Evolutionary conservation across 1,140 invertebrate genomes (phyloP).

Genomic region (Ganaspis sp.): DNA sequence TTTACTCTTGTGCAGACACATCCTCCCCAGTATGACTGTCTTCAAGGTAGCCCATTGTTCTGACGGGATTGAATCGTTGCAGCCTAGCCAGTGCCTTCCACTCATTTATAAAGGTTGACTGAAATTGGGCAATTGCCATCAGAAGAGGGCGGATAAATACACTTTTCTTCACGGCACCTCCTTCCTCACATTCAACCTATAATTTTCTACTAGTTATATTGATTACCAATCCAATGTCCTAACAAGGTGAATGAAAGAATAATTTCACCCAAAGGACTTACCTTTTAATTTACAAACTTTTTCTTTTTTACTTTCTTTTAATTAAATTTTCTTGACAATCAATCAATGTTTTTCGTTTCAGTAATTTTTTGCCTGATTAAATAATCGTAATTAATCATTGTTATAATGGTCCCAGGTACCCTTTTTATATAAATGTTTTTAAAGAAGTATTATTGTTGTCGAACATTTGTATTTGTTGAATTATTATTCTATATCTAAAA

Average conservation of each 20-base stretch:
- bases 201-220: conserved; percentile 6
- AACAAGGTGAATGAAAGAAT: neutral
- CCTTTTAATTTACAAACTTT: neutral
- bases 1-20: conserved; percentile 60
- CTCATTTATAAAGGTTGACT: conserved; percentile 62
- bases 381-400: too few relatives aligned
- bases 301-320: neutral
- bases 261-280: neutral
- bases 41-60: conserved; percentile 69
- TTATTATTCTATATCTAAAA: too few relatives aligned
- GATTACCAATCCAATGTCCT: neutral
- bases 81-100: conserved; percentile 48
- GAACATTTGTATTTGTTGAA: too few relatives aligned
- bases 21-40: conserved; percentile 52
- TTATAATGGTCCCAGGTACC: too few relatives aligned
- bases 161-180: conserved; percentile 26
- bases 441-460: too few relatives aligned
- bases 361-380: too few relatives aligned
- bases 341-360: too few relatives aligned
- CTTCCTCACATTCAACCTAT: conserved; percentile 8
- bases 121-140: conserved; percentile 59
- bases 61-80: conserved; percentile 62
- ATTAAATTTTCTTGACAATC: too few relatives aligned
- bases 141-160: conserved; percentile 40
- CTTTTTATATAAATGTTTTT: too few relatives aligned